A percentile compares a stretch with the other conserved stretches of the same genome.
phyloP scores from a whole-genome alignment of 2,888 invertebrate genomes.

The Lacanobia wlatinum region DNA sequence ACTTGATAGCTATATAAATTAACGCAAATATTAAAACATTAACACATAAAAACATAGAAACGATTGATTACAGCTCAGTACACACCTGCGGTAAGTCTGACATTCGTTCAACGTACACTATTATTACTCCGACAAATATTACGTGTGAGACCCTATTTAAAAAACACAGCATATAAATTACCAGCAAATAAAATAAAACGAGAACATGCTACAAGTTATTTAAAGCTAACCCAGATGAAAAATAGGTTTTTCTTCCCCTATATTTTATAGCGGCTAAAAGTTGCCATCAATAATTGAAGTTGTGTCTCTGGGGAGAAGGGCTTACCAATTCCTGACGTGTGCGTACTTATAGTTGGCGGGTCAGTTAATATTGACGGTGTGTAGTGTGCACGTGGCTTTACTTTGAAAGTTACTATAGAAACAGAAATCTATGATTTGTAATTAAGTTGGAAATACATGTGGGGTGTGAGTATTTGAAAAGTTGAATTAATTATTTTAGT shows the following conservation, averaged over 20 bases:
- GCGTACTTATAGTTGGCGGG: slow-evolving; percentile 62
- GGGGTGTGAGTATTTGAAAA: neutral
- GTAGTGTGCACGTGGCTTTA: slow-evolving; percentile 61
- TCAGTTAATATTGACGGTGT: slow-evolving; percentile 58
- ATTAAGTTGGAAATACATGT: slow-evolving; percentile 10
- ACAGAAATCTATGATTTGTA: slow-evolving; percentile 24
- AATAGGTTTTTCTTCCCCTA: slow-evolving; percentile 83
- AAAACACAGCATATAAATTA: slow-evolving; percentile 54
- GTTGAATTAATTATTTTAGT: too few relatives aligned
- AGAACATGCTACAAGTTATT: slow-evolving; percentile 75
- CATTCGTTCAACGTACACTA: slow-evolving; percentile 44
- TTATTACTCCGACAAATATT: slow-evolving; percentile 54
- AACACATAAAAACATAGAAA: slow-evolving; percentile 53
- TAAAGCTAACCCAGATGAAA: slow-evolving; percentile 85
- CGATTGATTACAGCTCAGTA: slow-evolving; percentile 48
- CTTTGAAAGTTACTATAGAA: slow-evolving; percentile 41
- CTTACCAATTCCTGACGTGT: slow-evolving; percentile 77
- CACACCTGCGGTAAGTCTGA: slow-evolving; percentile 56
- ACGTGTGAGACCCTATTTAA: slow-evolving; percentile 56
- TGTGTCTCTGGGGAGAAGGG: slow-evolving; percentile 83
- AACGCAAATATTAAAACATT: slow-evolving; percentile 52
- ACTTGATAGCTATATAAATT: slow-evolving; percentile 37
- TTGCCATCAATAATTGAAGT: slow-evolving; percentile 90
- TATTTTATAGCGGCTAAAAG: slow-evolving; percentile 89
- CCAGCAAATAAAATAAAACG: slow-evolving; percentile 56